These are phyloP conservation scores for Pristiophorus japonicus DNA, from an alignment of 2,113 vertebrate genomes.

Conservation along the genomic window DNA sequence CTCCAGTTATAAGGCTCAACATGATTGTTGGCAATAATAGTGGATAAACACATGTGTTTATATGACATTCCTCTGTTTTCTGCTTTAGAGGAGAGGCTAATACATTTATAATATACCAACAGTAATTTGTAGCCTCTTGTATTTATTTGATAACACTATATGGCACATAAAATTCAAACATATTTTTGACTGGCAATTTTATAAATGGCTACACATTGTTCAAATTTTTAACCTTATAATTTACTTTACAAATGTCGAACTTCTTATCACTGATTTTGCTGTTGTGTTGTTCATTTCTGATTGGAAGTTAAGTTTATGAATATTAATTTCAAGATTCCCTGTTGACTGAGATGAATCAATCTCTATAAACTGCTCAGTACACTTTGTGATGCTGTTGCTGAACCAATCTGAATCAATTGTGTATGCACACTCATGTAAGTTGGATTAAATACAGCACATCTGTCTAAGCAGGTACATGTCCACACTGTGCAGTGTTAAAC, in stretches of 20 bases:
- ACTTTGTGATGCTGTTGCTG: neutral
- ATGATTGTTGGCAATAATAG: too few relatives aligned
- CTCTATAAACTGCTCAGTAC: neutral
- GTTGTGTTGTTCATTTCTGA: neutral
- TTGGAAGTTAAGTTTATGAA: neutral
- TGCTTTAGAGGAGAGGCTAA: neutral
- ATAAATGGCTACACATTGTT: neutral
- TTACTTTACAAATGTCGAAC: neutral
- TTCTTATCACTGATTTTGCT: neutral
- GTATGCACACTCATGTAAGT: constrained; percentile 19
- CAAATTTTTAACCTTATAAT: neutral
- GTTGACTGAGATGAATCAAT: neutral
- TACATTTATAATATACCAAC: neutral
- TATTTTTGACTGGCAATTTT: neutral
- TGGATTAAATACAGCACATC: constrained; percentile 10
- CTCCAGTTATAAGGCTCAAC: too few relatives aligned
- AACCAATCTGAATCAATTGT: neutral
- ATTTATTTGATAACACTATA: neutral
- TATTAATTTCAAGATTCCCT: neutral
- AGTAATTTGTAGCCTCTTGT: neutral
- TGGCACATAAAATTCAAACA: neutral
- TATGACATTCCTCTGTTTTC: too few relatives aligned
- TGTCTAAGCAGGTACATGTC: neutral
- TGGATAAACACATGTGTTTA: too few relatives aligned
- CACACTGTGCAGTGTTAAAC: neutral